Evolutionary conservation across 2,113 vertebrate genomes (phyloP).

Genomic region (Silurus meridionalis): DNA sequence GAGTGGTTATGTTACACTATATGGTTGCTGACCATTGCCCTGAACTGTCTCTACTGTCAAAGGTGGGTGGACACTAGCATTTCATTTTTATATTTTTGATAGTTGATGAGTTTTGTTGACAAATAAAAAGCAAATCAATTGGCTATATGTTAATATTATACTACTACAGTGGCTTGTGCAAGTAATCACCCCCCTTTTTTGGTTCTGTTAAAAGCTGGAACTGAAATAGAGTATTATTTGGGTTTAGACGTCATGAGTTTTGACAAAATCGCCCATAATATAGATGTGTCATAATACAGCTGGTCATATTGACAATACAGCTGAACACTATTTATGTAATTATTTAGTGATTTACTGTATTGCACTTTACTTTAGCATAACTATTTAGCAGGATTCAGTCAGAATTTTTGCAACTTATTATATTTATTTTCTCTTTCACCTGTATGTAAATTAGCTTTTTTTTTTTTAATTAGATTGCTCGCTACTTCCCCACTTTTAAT

Average conservation of each 20-base stretch:
- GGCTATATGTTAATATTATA: not conserved
- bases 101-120: not conserved
- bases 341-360: not conserved
- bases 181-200: not conserved
- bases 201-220: not conserved
- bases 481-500: not conserved
- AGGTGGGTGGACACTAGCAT: not conserved
- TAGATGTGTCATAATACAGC: not conserved
- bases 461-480: not conserved
- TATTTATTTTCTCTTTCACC: not conserved
- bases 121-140: not conserved
- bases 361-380: not conserved
- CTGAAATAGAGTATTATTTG: not conserved
- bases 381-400: not conserved
- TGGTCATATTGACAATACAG: not conserved
- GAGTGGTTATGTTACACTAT: not conserved
- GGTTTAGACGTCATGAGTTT: not conserved
- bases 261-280: not conserved
- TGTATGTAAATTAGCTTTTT: not conserved
- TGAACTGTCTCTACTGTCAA: not conserved
- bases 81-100: not conserved
- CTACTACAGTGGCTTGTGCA: not conserved
- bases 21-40: not conserved
- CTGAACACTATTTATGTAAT: not conserved
- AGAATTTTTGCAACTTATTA: not conserved